Evolutionary conservation across 1,140 invertebrate species (phyloP), one percentile per base, ranked within the genome.

Genomic region (Panagrolaimus sp.): DNA sequence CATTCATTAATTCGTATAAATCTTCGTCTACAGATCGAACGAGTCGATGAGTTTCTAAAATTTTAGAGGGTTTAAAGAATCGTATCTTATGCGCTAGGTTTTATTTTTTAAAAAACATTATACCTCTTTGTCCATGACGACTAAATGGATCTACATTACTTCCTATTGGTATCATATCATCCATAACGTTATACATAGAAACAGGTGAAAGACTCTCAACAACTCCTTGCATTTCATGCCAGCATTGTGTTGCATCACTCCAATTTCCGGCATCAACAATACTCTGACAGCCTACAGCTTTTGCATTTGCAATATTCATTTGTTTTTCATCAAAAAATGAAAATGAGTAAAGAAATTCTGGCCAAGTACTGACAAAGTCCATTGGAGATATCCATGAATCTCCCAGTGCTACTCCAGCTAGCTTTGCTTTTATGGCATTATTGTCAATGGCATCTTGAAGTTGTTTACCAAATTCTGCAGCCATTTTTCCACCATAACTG

Each of bases 301-400:
- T 72, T 8, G 65, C 70, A 61, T 85, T 82, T 4, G 87, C 81
- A 0, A 67, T 53, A 2, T 68, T 65, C 42, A 84, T 76, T 11
- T 86, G 85, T 43, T 78, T 70, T 47, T 82, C 78, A 73, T 87
- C 86, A 5, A 87, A 80, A 27, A 86, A 74, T n/a, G 86, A 87
- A 86, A 87, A 88, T 9, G 87, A 78, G 11, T 89, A 87, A 16
- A 92, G 84, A 82, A 86, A 90, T 0, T 89, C 89, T 1, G 87
- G 90, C 91, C 91, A 93, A 5, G 89, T 89, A 57, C 89, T 81
- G 0, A 90, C 89, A 16, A 89, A 89, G 78, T 92, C 90, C 51
- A 92, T 87, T 0, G 91, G 91, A 16, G 89, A 90, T 63, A 92
- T 91, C 91, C 91, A 93, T 0, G 90, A 88, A 82, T 92, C 91